Evolutionary conservation across 2,888 invertebrate genomes (phyloP), one percentile per base, ranked within the genome.

Genomic region (Drosophila atripex): DNA sequence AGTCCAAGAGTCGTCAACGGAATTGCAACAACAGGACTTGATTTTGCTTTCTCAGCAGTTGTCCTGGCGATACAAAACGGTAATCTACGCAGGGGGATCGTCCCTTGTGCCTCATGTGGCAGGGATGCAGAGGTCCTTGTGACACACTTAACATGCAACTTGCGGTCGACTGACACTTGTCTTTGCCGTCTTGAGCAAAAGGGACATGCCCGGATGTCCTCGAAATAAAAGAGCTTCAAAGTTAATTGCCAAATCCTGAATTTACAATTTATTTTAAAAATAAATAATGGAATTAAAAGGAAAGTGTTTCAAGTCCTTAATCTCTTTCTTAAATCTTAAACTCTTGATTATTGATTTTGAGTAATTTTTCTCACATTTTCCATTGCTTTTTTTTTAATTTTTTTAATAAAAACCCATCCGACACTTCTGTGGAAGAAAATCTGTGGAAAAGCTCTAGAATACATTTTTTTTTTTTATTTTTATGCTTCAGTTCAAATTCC

Each of bases 31-130:
- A 16, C 43, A 35, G 32, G 32, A 60, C 39, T 57, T 41, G 28
- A 57, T 21, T 59, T 60, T 21, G 61, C 43, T 11, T 28, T 35
- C 43, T 45, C 63, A 63, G 61, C 63, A 60, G 43, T 61, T 51
- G 49, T 28, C 56, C 38, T 49, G 25, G 38, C 28, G 35, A 56
- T 38, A 49, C 18, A 49, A 11, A 21, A 11, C 16, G 45, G 55
- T 45, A 54, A 32, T 54, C 54, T 21, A 30, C 8, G 30, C 28
- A 46, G 35, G 30, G 4, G 14, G 23, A n/a, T n/a, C n/a, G n/a
- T n/a, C n/a, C n/a, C n/a, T n/a, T n/a, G n/a, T n/a, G n/a, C n/a
- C n/a, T n/a, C n/a, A n/a, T n/a, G 3, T 55, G 12, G 25, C 4
- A 2, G 11, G 11, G 25, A 0, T 12, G 14, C 2, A 9, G 1